Conservation (phyloP, 2,113 vertebrate species). For the Phalacrocorax aristotelis region DNA sequence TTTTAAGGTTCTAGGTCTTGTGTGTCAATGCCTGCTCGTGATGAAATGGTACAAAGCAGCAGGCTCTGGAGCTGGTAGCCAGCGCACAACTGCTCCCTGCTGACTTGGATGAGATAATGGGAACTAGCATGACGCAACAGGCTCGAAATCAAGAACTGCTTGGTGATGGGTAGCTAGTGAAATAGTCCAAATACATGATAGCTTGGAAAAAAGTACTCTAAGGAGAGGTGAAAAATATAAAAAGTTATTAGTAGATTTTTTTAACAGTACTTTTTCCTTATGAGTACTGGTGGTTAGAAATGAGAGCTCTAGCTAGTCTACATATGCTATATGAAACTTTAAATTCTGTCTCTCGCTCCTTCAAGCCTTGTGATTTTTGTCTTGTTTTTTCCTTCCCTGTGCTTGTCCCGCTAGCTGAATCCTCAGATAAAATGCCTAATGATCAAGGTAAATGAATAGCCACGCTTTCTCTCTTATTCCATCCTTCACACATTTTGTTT, state of each 20-base stretch:
- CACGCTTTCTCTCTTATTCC: slow-evolving; percentile 60
- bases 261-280: not conserved
- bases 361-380: slow-evolving; percentile 85
- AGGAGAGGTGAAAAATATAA: not conserved
- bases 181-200: not conserved
- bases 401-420: slow-evolving; percentile 92
- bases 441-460: slow-evolving; percentile 96
- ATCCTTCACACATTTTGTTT: slow-evolving; percentile 36
- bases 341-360: slow-evolving; percentile 55
- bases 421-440: slow-evolving; percentile 99
- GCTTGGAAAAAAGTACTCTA: not conserved
- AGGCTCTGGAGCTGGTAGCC: not conserved
- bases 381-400: slow-evolving; percentile 83
- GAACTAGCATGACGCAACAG: not conserved
- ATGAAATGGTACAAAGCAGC: not conserved
- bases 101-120: not conserved
- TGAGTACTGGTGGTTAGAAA: not conserved
- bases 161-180: not conserved
- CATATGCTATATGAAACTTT: not conserved
- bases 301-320: not conserved
- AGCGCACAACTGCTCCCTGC: not conserved
- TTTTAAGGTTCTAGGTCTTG: not conserved
- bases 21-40: not conserved
- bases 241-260: not conserved
- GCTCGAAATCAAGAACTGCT: not conserved